Base-by-base conservation (phyloP, 1,140 invertebrate species). In the Zaprionus camerounensis region DNA sequence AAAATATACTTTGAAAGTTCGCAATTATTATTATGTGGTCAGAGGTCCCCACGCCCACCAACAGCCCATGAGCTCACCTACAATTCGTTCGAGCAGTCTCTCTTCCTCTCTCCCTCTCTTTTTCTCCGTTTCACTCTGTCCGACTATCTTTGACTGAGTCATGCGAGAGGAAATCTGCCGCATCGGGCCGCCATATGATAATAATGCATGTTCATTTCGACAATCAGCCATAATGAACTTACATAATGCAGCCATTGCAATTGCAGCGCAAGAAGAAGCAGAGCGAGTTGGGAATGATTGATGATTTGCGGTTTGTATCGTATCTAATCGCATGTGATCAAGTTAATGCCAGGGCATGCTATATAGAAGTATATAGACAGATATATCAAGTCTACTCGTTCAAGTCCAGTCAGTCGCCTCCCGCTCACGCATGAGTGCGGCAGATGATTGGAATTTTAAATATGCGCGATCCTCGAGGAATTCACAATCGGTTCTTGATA, bases 281-380 rank as follows among this genome's bases (percentile, higher is more conserved):
- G 15, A n/a, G 22, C 28, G 20, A 61, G 17, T 55, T 15, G 64
- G 51, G 31, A 68, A 63, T 75, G 66, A 86, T 77, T 77, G 69
- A 77, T 83, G 83, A 82, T 82, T 86, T 76, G 41, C 56, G 34
- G 36, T 17, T 46, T 41, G 38, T n/a, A 80, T 31, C 56, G 38
- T 66, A 49, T 41, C 53, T 88, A 88, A 86, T 87, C 66, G 75
- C 34, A 71, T 65, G 70, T 71, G 83, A 86, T 83, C 73, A 80
- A 65, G 61, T 58, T 56, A 82, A 65, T 81, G 71, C 81, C 55
- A 74, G 63, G 63, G 66, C 83, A 79, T 64, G 79, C 76, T 63
- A 78, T 55, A 46, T 63, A 68, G 17, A 22, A 20, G 17, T 22
- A 12, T 7, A 49, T 49, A 44, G 15, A 41, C 5, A 41, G 38